A percentile compares a stretch with the other conserved stretches of the same genome.
phyloP scores from a whole-genome alignment of 2,888 invertebrate species.

The Priocnemis perturbator region DNA sequence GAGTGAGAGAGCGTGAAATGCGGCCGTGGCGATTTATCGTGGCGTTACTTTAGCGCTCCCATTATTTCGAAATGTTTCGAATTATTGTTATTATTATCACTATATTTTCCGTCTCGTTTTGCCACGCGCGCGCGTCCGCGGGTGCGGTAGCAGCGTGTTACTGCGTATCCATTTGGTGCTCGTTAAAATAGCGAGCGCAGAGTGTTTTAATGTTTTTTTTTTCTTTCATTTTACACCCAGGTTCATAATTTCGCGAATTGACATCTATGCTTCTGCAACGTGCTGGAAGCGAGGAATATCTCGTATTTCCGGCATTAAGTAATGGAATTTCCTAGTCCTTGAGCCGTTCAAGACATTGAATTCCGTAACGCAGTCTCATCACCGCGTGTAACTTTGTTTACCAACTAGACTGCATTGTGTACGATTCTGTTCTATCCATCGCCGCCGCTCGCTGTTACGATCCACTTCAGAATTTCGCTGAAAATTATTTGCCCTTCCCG shows the following conservation, averaged over 20 bases:
- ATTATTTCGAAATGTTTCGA: slow-evolving; percentile 3
- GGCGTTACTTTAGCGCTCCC: background rate
- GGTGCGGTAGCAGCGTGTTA: background rate
- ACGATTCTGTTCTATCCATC: too few relatives aligned
- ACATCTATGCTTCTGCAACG: background rate
- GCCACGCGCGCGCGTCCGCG: background rate
- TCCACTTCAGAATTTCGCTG: slow-evolving; percentile 7
- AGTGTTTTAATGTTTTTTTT: too few relatives aligned
- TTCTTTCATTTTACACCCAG: too few relatives aligned
- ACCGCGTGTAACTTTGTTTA: too few relatives aligned
- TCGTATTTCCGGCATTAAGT: too few relatives aligned
- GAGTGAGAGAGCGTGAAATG: slow-evolving; percentile 9
- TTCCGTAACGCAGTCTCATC: too few relatives aligned
- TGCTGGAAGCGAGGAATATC: background rate
- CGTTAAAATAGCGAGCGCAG: too few relatives aligned
- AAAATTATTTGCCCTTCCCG: slow-evolving; percentile 11
- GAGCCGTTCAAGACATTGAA: too few relatives aligned
- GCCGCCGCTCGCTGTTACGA: background rate
- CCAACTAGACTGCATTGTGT: too few relatives aligned
- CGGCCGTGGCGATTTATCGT: background rate
- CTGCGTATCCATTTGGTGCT: background rate
- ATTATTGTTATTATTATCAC: too few relatives aligned
- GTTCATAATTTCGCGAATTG: too few relatives aligned
- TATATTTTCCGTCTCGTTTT: background rate
- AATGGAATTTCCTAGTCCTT: too few relatives aligned